Conservation (phyloP, 2,888 invertebrate species). For the Heliconius hortense region DNA sequence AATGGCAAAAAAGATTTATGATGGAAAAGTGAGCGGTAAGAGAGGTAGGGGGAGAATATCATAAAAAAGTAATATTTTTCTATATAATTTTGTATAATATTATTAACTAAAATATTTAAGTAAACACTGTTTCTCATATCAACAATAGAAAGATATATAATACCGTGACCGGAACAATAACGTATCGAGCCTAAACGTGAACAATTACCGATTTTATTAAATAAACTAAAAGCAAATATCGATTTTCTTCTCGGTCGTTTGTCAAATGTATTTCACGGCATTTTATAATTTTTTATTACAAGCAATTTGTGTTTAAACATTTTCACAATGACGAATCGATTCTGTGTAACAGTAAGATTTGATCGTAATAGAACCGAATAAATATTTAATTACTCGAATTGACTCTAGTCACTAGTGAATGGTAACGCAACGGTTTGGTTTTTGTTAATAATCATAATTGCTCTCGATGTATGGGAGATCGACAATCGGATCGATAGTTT, state of each 20-base stretch:
- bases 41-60: too few species aligned
- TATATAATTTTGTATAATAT: conserved; percentile 47
- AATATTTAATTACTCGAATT: conserved; percentile 72
- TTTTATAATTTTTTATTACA: conserved; percentile 57
- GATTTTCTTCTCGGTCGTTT: conserved; percentile 61
- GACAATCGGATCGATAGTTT: conserved; percentile 36
- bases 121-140: not conserved
- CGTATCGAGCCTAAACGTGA: conserved; percentile 51
- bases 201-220: conserved; percentile 71
- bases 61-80: too few species aligned
- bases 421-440: conserved; percentile 71
- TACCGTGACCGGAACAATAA: conserved; percentile 49
- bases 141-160: not conserved
- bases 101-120: not conserved
- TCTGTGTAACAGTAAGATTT: conserved; percentile 63
- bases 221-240: conserved; percentile 65
- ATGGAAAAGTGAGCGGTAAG: too few species aligned
- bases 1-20: too few species aligned
- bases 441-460: conserved; percentile 71
- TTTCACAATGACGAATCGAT: conserved; percentile 75
- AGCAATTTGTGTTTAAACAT: conserved; percentile 62
- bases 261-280: conserved; percentile 74
- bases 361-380: conserved; percentile 75
- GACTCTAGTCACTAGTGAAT: conserved; percentile 66
- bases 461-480: conserved; percentile 48